Percentiles rank a stretch among this genome's conserved stretches.
Evolutionary conservation across 2,113 vertebrate species (phyloP).

Genomic region (Thunnus thynnus): DNA sequence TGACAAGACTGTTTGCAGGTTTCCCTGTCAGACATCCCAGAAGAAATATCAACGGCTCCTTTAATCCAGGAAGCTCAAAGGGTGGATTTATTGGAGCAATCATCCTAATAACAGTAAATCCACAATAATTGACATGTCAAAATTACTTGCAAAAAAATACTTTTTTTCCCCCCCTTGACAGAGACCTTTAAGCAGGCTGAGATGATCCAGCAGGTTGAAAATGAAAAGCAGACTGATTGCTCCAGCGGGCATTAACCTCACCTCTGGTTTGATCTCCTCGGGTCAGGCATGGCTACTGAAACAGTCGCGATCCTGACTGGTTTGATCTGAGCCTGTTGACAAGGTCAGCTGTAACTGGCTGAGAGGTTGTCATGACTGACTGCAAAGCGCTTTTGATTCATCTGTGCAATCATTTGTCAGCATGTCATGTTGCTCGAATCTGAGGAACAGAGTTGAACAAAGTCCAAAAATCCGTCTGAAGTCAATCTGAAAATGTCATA

Average conservation of each 20-base stretch:
- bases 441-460: conserved; percentile 24
- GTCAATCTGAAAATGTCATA: conserved; percentile 11
- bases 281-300: conserved; percentile 70
- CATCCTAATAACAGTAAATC: conserved; percentile 81
- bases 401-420: conserved; percentile 70
- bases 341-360: conserved; percentile 73
- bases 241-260: conserved; percentile 67
- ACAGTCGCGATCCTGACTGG: conserved; percentile 40
- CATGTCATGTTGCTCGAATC: conserved; percentile 43
- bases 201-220: conserved; percentile 71
- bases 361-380: conserved; percentile 68
- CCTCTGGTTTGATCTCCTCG: conserved; percentile 62
- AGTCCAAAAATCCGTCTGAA: conserved; percentile 4
- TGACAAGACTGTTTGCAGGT: conserved; percentile 40
- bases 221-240: conserved; percentile 76
- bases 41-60: conserved; percentile 65
- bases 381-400: conserved; percentile 58
- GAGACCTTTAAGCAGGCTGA: conserved; percentile 49
- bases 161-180: conserved; percentile 28
- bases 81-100: conserved; percentile 71
- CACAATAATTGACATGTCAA: conserved; percentile 77
- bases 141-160: conserved; percentile 65
- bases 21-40: conserved; percentile 57
- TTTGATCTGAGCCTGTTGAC: conserved; percentile 69
- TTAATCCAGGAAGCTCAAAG: conserved; percentile 63